phyloP scores from a whole-genome alignment of 2,797 vertebrate genomes.

The Scarus forsteni region DNA sequence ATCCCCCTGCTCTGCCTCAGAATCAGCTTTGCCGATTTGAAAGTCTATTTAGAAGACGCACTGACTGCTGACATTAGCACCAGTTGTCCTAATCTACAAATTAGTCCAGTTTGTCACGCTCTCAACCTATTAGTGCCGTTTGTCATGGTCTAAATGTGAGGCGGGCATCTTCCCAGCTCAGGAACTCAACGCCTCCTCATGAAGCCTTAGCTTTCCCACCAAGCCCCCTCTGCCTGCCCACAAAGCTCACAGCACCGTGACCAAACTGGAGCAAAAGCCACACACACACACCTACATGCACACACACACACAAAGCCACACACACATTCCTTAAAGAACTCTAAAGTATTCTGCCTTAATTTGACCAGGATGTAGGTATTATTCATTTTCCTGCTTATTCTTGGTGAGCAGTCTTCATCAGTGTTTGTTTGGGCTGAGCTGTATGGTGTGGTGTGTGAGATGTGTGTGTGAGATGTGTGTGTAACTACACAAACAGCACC shows the following conservation, averaged over 20 bases:
- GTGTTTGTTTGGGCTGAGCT: neutral
- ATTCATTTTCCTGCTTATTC: neutral
- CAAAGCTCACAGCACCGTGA: constrained; percentile 92
- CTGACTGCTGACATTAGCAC: constrained; percentile 92
- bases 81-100: constrained; percentile 91
- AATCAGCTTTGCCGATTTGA: constrained; percentile 93
- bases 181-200: constrained; percentile 83
- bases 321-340: constrained; percentile 15
- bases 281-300: constrained; percentile 41
- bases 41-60: constrained; percentile 90
- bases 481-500: neutral
- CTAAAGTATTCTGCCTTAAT: neutral
- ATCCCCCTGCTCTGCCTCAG: constrained; percentile 39
- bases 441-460: neutral
- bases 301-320: constrained; percentile 16
- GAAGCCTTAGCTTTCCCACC: constrained; percentile 89
- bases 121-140: constrained; percentile 75
- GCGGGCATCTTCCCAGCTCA: constrained; percentile 86
- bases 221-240: constrained; percentile 83
- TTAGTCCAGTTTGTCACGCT: constrained; percentile 94
- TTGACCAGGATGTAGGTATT: neutral
- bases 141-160: constrained; percentile 92
- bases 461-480: neutral
- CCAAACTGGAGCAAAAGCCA: constrained; percentile 88
- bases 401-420: too few relatives aligned